These are phyloP conservation scores for Actenoides hombroni DNA, from an alignment of 2,113 vertebrate species.

Conservation along the genomic window DNA sequence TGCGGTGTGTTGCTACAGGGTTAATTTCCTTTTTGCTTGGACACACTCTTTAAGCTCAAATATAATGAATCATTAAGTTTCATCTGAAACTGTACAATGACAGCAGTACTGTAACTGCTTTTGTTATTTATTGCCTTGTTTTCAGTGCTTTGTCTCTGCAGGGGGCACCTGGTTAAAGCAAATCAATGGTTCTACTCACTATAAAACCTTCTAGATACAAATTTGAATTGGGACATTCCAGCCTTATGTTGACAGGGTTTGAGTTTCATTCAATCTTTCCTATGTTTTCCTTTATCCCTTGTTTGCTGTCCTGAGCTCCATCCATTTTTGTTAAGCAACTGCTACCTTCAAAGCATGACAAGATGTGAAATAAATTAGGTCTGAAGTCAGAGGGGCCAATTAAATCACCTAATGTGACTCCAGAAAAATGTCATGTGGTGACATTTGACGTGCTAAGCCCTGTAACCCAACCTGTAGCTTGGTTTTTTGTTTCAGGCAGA, in stretches of 20 bases:
- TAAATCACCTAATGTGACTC: too few relatives aligned
- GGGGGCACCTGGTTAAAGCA: background rate
- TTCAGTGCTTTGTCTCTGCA: background rate
- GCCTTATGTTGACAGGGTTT: accelerated
- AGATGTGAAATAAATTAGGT: background rate
- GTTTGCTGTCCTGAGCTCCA: background rate
- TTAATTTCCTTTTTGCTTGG: background rate
- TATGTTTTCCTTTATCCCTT: background rate
- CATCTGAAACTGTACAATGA: background rate
- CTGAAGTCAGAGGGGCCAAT: background rate
- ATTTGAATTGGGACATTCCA: too few relatives aligned
- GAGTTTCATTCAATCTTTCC: background rate
- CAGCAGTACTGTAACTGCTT: background rate
- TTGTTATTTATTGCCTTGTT: background rate
- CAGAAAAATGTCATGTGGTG: background rate
- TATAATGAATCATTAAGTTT: background rate
- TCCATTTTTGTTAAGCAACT: background rate
- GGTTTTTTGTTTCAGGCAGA: background rate
- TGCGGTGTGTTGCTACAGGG: background rate
- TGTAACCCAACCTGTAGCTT: accelerated
- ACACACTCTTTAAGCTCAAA: background rate
- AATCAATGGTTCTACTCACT: background rate
- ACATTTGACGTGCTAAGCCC: background rate
- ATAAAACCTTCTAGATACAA: background rate
- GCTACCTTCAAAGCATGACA: accelerated